Base-by-base conservation (phyloP, 2,888 invertebrate genomes). In the Papilio protenor region DNA sequence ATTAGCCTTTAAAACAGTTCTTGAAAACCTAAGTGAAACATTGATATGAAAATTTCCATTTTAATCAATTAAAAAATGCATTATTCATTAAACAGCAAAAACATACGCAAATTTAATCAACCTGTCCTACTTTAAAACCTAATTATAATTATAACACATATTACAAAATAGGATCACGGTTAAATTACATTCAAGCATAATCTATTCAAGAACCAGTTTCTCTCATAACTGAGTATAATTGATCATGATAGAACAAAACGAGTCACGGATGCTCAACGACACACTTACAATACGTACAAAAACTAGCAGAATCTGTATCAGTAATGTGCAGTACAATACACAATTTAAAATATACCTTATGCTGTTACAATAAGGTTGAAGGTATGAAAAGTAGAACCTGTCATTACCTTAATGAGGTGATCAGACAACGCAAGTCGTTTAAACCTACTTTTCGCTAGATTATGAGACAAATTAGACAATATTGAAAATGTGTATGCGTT, bases 341-440 rank as follows among this genome's bases (percentile, higher is more conserved):
- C 72, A 40, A n/a, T 33, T 55, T 45, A 79, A 82, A 84, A 82
- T 82, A 73, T 83, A 83, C 82, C 83, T 77, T 76, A 66, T 16
- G 21, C 40, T 18, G 40, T 66, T 66, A 66, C 2, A 18, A 66
- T 66, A 66, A 40, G 66, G 66, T 66, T 66, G 40, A 66, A 66
- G 5, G 18, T 66, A 10, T 14, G 11, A 10, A 11, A 11, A 66
- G 18, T 11, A 66, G 40, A 40, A 66, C 14, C 8, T 18, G 18
- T 10, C 66, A 66, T 66, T 66, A 66, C 66, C 18, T 10, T 66
- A 66, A 66, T 66, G 66, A 61, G 61, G 61, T 61, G 61, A 40
- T 64, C 1, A 33, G 33, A 40, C 33, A 64, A 33, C 40, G 18
- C 3, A 6, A 66, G 66, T n/a, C 40, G 18, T 64, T 27, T 64